Evolutionary conservation across 2,797 vertebrate genomes (phyloP).

Genomic region (Eulemur rubriventer): DNA sequence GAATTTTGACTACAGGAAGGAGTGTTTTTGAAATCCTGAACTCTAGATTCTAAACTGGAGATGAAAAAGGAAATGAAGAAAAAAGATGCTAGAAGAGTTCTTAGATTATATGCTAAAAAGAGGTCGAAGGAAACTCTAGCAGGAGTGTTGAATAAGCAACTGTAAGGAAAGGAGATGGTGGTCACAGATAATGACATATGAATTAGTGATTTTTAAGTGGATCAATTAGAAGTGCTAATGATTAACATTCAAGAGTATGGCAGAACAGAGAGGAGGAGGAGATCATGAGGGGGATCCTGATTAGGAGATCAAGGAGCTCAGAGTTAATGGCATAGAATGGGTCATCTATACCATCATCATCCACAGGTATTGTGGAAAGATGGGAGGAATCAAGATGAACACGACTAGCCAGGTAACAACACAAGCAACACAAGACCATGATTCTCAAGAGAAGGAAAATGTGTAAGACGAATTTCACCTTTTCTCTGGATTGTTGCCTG

Average conservation of each 20-base stretch:
- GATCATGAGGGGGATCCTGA: neutral
- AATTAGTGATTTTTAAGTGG: neutral
- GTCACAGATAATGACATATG: neutral
- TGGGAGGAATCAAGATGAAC: neutral
- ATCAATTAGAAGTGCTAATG: neutral
- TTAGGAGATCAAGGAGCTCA: neutral
- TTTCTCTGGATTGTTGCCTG: neutral
- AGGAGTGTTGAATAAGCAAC: neutral
- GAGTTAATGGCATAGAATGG: neutral
- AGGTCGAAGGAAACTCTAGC: neutral
- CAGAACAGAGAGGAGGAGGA: neutral
- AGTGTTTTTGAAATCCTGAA: constrained; percentile 42
- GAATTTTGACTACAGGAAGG: constrained; percentile 27
- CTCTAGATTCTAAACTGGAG: neutral
- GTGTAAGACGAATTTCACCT: neutral
- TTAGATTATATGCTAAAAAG: neutral
- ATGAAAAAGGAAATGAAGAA: constrained; percentile 23
- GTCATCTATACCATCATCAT: neutral
- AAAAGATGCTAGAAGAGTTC: neutral
- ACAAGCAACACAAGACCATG: neutral
- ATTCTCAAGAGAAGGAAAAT: neutral
- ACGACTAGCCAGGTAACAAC: neutral
- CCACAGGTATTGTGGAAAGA: neutral
- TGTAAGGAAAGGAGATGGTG: neutral
- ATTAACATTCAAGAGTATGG: neutral